Conservation (phyloP, 2,113 vertebrate species). For the Gymnorhina tibicen region DNA sequence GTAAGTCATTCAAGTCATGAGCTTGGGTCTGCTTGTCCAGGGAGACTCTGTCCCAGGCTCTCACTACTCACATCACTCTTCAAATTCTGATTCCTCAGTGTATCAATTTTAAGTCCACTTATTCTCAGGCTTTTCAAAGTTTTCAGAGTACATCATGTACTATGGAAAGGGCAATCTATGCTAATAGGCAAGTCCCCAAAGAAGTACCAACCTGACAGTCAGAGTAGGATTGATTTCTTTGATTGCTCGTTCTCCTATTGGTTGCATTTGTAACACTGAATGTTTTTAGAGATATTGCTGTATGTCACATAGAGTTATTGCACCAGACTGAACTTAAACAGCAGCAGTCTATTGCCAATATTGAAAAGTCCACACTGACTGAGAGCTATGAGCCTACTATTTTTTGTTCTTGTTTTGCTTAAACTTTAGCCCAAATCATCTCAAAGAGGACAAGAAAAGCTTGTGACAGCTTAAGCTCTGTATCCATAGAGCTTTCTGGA, state of each 20-base stretch:
- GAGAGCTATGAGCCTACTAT: background rate
- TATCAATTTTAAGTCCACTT: background rate
- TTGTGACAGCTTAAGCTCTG: background rate
- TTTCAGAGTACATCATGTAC: background rate
- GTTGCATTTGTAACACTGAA: background rate
- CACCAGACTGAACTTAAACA: slow-evolving; percentile 8
- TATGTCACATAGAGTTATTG: background rate
- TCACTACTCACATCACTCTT: background rate
- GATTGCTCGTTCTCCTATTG: background rate
- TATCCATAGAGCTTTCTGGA: background rate
- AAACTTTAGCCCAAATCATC: background rate
- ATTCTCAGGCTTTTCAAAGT: background rate
- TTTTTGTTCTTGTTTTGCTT: background rate
- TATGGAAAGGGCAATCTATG: background rate
- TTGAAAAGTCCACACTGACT: background rate
- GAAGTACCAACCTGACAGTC: background rate
- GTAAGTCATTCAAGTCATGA: background rate
- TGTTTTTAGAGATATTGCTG: background rate
- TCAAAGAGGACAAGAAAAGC: background rate
- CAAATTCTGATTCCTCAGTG: background rate
- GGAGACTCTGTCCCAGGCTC: background rate
- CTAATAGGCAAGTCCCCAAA: background rate
- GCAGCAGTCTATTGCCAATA: background rate
- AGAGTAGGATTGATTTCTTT: background rate
- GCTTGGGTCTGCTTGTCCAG: background rate